Conservation (phyloP, 2,113 vertebrate species). For the Zosterops japonicus region DNA sequence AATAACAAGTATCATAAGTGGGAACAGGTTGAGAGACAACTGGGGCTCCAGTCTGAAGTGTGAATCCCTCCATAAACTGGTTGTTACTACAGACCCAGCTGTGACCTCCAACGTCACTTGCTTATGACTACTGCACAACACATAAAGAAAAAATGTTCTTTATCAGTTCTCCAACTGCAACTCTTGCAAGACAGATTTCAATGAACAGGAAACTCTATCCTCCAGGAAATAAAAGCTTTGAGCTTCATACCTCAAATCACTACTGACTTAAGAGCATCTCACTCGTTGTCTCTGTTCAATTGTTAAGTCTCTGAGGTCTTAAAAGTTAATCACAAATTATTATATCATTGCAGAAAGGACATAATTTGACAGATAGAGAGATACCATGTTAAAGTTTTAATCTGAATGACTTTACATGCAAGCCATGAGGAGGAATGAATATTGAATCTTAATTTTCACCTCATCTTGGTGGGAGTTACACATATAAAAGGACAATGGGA, state of each 20-base stretch:
- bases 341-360: background rate
- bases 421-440: background rate
- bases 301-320: background rate
- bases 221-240: background rate
- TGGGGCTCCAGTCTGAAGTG: background rate
- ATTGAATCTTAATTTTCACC: background rate
- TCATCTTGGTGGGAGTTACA: background rate
- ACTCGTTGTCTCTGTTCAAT: background rate
- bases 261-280: background rate
- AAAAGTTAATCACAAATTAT: background rate
- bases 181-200: background rate
- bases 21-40: background rate
- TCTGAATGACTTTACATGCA: background rate
- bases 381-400: background rate
- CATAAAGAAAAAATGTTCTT: background rate
- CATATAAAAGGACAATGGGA: background rate
- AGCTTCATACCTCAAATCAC: background rate
- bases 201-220: background rate
- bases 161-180: background rate
- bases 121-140: background rate
- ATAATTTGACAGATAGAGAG: background rate
- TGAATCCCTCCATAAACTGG: background rate
- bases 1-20: background rate
- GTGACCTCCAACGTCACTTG: background rate
- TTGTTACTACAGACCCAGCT: background rate